Conservation (phyloP, 2,113 vertebrate genomes). For the Alethe diademata region DNA sequence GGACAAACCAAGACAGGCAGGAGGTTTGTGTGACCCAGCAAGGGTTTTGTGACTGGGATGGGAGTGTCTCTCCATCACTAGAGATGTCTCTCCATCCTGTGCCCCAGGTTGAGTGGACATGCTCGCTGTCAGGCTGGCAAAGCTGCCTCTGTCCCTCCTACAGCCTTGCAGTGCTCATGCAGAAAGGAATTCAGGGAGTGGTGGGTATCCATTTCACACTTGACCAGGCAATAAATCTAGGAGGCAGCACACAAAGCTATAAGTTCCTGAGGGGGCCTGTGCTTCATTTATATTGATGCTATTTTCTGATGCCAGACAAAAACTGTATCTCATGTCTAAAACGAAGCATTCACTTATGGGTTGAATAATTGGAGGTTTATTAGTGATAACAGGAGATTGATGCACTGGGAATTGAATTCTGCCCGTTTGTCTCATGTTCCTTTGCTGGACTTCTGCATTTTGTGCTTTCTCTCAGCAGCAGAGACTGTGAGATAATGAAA, state of each 20-base stretch:
- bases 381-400: neutral
- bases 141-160: neutral
- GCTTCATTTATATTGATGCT: neutral
- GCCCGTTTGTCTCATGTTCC: neutral
- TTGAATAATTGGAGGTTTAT: neutral
- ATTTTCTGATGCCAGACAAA: neutral
- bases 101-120: neutral
- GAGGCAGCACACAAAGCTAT: neutral
- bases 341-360: neutral
- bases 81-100: neutral
- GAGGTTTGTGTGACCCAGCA: neutral
- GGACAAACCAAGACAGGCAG: neutral
- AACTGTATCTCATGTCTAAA: neutral
- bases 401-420: neutral
- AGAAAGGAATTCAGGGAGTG: constrained; percentile 32
- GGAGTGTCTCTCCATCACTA: neutral
- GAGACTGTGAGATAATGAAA: neutral
- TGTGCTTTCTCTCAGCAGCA: neutral
- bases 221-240: neutral
- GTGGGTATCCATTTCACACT: neutral
- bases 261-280: neutral
- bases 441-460: neutral
- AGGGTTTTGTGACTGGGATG: neutral
- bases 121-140: neutral
- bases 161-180: neutral